These are phyloP conservation scores for Encarsia formosa DNA, from an alignment of 2,888 invertebrate species.

Conservation along the genomic window DNA sequence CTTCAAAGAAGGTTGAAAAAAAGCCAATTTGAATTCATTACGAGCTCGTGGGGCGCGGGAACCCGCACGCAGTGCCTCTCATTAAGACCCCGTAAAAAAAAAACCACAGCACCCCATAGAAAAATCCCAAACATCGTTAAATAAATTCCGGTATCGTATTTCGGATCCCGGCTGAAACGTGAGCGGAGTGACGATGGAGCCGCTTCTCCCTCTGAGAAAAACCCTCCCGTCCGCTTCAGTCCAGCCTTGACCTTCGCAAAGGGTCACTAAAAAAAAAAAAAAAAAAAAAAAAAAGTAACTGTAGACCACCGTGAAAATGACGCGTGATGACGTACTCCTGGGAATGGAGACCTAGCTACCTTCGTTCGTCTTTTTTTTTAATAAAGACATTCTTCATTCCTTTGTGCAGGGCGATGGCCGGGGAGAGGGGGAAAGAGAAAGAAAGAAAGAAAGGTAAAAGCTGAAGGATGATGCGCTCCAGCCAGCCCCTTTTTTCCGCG, in stretches of 20 bases:
- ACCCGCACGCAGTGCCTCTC: no score
- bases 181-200: slow-evolving; percentile 21
- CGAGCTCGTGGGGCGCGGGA: no score
- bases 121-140: not conserved
- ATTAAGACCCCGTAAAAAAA: slow-evolving; percentile 5
- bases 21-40: no score
- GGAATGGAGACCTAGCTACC: slow-evolving; percentile 31
- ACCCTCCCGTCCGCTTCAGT: not conserved
- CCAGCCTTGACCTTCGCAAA: not conserved
- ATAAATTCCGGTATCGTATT: slow-evolving; percentile 23
- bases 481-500: slow-evolving; percentile 15
- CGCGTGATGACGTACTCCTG: slow-evolving; percentile 34
- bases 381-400: slow-evolving; percentile 50
- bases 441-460: not conserved
- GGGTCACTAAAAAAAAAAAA: not conserved
- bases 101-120: not conserved
- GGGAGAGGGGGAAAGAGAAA: no score
- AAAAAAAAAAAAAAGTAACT: slow-evolving; percentile 6
- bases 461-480: no score
- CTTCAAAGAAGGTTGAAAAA: no score
- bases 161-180: slow-evolving; percentile 19
- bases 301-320: slow-evolving; percentile 36
- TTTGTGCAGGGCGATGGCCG: slow-evolving; percentile 36
- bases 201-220: slow-evolving; percentile 11
- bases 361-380: slow-evolving; percentile 42